Evolutionary conservation across 2,888 invertebrate genomes (phyloP), one percentile per base, ranked within the genome.

Genomic region (Leucozona laternaria): DNA sequence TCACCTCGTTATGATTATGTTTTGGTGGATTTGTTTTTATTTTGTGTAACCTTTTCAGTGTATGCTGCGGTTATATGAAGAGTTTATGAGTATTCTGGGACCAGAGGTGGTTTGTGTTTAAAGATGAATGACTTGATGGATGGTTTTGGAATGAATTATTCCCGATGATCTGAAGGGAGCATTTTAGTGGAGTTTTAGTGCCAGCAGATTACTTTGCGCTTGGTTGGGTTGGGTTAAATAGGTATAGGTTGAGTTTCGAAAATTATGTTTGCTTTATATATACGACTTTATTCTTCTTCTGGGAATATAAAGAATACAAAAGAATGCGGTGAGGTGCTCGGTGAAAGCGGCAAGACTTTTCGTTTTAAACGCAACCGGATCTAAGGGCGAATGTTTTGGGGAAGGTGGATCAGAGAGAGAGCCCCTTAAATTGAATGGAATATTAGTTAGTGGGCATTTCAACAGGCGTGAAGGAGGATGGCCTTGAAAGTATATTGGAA

Each of bases 1-100:
- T 77, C 84, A 82, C 82, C 82, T 82, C 78, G 82, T 86, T 86
- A 82, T 82, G 86, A 82, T 86, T 86, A 78, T 75, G 48, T 68
- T 31, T 64, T 64, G 68, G 80, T 45, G 57, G 66, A 77, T 71
- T 22, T 31, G 4, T 31, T 1, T 31, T 31, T 45, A n/a, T n/a
- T n/a, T n/a, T n/a, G n/a, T n/a, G n/a, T 22, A 37, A 15, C 31
- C 22, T 48, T 53, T 45, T 15, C 43, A 7, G n/a, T 40, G 58
- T 31, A 13, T 48, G 58, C n/a, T 5, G 17, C 25, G 55, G 22
- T 10, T n/a, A 22, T 64, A 53, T 48, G 31, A 2, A 68, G 22
- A 53, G 68, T 79, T 75, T 78, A 73, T 66, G 72, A 68, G 79
- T 22, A 50, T 37, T 80, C 62, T 43, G 25, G 55, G 64, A 58